Evolutionary conservation across 2,888 invertebrate species (phyloP), one percentile per base, ranked within the genome.

Genomic region (Drymonia ruficornis): DNA sequence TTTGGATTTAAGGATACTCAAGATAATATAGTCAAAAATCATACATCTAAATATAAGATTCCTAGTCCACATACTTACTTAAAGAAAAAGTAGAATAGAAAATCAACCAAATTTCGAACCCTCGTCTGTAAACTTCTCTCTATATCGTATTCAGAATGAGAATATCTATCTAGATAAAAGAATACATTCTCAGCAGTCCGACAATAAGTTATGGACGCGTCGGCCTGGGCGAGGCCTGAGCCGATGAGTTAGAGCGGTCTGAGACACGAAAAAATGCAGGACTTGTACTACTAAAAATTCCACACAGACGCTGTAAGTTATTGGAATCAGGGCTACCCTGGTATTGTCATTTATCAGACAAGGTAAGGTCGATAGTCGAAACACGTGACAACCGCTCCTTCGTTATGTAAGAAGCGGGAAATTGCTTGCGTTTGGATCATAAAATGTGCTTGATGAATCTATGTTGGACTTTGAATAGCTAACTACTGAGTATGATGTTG

Each of bases 91-190:
- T n/a, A n/a, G n/a, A n/a, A n/a, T n/a, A n/a, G n/a, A n/a, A n/a
- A n/a, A n/a, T n/a, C n/a, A n/a, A n/a, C n/a, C n/a, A n/a, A n/a
- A n/a, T n/a, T n/a, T n/a, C n/a, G n/a, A n/a, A n/a, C n/a, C n/a
- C n/a, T n/a, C n/a, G n/a, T n/a, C 55, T 67, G 63, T 69, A 63
- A 63, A 70, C 58, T 57, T 59, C 47, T 53, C 45, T 55, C 55
- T 54, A 43, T 56, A 59, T 65, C 56, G 58, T 70, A 56, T 65
- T 67, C 60, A 56, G 50, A 56, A 55, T 18, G 56, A 52, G 50
- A 65, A 65, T 59, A 61, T 63, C 59, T 67, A 67, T 70, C 51
- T 55, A 65, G 65, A 67, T 60, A 67, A 70, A 65, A 54, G 55
- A 67, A 60, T 60, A 53, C 53, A 62, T 62, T 51, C 50, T 58